Base-by-base conservation (phyloP, 2,113 vertebrate species). In the Gasterosteus nipponicus region DNA sequence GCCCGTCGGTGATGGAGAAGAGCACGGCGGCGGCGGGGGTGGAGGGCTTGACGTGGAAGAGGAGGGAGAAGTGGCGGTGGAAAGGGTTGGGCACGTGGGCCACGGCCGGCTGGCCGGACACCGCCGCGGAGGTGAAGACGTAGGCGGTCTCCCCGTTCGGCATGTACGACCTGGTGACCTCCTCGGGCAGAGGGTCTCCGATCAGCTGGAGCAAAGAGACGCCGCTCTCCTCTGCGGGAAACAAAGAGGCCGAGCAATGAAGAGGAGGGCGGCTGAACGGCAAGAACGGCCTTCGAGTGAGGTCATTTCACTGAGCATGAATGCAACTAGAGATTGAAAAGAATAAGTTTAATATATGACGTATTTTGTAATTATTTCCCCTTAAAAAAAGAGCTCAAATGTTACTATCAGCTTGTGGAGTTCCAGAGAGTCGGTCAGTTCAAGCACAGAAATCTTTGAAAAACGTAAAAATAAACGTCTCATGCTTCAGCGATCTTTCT, bases 201-300 rank as follows among this genome's bases (percentile, higher is more conserved):
- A 99, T 94, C n/a, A 99, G 91, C 89, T 97, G 95, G 38, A 92
- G 91, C 51, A 99, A 93, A 54, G 95, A 93, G 77, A 98, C 85
- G 65, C 95, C 93, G 0, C 78, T 22, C 1, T 82, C 87, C 15
- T 92, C 97, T 98, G 94, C 33, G 77, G 79, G 89, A 69, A 53
- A 46, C 9, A 57, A 12, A 54, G 19, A 74, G 1, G 81, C 33
- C 76, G 16, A 29, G 49, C 29, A 64, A 56, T 10, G 41, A 63
- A 10, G 10, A 61, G 38, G 67, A n/a, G 14, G 18, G 1, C 54
- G n/a, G 8, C 38, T 39, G 38, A 39, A 39, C 38, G 44, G 16
- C 44, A 18, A 16, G 16, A 18, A 7, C 16, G 16, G 46, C 39
- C 39, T 41, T 49, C 3, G 9, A 10, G 19, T 51, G 49, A 7